Base-by-base conservation (phyloP, 2,113 vertebrate genomes). In the Micronycteris hirsuta region DNA sequence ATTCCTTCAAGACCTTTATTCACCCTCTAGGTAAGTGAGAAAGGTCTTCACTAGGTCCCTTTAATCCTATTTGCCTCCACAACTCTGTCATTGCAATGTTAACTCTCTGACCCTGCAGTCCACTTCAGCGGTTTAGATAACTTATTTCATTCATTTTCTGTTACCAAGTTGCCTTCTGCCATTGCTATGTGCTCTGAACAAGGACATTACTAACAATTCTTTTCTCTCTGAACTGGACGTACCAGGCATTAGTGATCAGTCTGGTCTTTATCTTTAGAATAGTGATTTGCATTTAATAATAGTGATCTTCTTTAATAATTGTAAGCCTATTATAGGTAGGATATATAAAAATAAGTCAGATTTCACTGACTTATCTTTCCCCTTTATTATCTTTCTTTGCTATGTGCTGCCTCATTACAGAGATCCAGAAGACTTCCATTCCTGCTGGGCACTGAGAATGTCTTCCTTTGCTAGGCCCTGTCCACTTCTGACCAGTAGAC, bases 291-390 rank as follows among this genome's bases (percentile, higher is more conserved):
- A 38, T 67, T 91, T n/a, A n/a, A n/a, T n/a, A n/a, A n/a, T n/a
- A n/a, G n/a, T n/a, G n/a, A n/a, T n/a, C n/a, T n/a, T 94, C n/a
- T 80, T 96, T 82, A n/a, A 45, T 58, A 52, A 31, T 17, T 82
- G 2, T 71, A 93, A 65, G 3, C 1, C 11, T 63, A 26, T 17
- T 38, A 33, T 22, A 41, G 4, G 16, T 71, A 85, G 8, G 16
- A 14, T 7, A 31, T 14, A 76, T 33, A 65, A 67, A 89, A 71
- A 84, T 71, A 77, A 74, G 12, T 70, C 8, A 49, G 2, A 85
- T 70, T 68, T 74, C 26, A 71, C 13, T 54, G 33, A 19, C 13
- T 31, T 81, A 26, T 49, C 5, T 90, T 22, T 4, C 15, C 31
- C 19, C 33, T 38, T 45, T 78, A 20, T 2, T 26, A 74, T 85